Percentiles rank a stretch among this genome's conserved stretches.
Evolutionary conservation across 2,797 vertebrate species (phyloP).

Genomic region (Notolepis coatsorum): DNA sequence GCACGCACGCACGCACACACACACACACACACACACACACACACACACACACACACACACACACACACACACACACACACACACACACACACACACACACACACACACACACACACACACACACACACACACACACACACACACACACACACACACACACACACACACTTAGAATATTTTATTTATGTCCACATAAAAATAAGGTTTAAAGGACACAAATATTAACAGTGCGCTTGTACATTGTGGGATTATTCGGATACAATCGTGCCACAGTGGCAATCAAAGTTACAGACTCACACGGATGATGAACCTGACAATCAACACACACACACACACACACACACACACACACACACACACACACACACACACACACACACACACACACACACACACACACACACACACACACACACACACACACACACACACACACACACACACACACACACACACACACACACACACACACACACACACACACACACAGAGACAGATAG

Average conservation of each 20-base stretch:
- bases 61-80: conserved; percentile 3
- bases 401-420: neutral
- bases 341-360: neutral
- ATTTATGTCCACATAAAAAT: too few species aligned
- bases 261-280: too few species aligned
- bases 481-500: neutral
- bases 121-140: conserved; percentile 2
- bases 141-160: neutral
- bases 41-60: conserved; percentile 1
- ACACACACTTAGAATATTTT: neutral
- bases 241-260: too few species aligned
- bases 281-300: too few species aligned
- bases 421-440: neutral
- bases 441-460: neutral
- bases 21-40: neutral
- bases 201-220: too few species aligned
- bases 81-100: neutral
- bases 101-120: conserved; percentile 20
- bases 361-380: conserved; percentile 5
- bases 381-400: neutral
- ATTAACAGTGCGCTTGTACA: too few species aligned
- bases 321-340: too few species aligned
- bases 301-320: too few species aligned
- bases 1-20: too few species aligned
- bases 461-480: conserved; percentile 11